Conservation (phyloP, 1,140 invertebrate genomes). For the Mylabris phalerata region DNA sequence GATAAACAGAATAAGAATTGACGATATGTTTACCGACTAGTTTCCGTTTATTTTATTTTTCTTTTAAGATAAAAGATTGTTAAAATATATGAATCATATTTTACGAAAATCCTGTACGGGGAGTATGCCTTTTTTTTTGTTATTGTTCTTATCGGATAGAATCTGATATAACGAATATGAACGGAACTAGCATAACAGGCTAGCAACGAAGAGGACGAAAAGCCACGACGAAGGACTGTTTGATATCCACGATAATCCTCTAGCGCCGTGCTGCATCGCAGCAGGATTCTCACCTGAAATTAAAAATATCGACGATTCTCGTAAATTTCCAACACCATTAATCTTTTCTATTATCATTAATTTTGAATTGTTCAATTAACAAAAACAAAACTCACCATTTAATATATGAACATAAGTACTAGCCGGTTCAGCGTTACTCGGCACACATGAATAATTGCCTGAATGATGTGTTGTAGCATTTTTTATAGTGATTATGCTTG, state of each 20-base stretch:
- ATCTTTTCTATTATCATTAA: background rate
- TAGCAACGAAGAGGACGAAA: slow-evolving; percentile 1
- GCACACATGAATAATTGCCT: slow-evolving; percentile 82
- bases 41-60: too few relatives aligned
- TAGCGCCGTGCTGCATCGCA: slow-evolving; percentile 53
- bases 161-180: too few relatives aligned
- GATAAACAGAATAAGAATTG: too few relatives aligned
- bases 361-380: background rate
- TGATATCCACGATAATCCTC: slow-evolving; percentile 46
- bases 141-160: too few relatives aligned
- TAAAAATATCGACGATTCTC: slow-evolving; percentile 11
- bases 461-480: slow-evolving; percentile 64
- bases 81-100: too few relatives aligned
- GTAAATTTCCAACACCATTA: background rate
- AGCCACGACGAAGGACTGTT: slow-evolving; percentile 41
- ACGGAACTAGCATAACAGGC: too few relatives aligned
- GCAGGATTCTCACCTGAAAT: slow-evolving; percentile 52
- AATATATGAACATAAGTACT: slow-evolving; percentile 81
- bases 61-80: too few relatives aligned
- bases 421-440: slow-evolving; percentile 76
- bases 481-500: slow-evolving; percentile 58
- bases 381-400: slow-evolving; percentile 53
- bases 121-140: too few relatives aligned
- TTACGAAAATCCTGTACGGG: too few relatives aligned
- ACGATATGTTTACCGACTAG: too few relatives aligned